Evolutionary conservation across 2,113 vertebrate species (phyloP).

Genomic region (Alces alces): DNA sequence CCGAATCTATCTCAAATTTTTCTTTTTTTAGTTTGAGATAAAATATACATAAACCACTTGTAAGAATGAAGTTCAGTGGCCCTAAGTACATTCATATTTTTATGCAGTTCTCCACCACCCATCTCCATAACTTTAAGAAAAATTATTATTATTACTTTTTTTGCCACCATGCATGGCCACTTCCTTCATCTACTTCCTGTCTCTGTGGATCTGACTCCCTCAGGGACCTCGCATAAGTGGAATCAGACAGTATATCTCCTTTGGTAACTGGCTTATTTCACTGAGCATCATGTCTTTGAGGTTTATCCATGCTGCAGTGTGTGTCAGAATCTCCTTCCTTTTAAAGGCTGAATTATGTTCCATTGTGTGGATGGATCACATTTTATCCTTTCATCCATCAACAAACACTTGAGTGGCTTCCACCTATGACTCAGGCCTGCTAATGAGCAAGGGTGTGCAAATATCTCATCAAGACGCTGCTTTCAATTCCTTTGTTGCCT

Average conservation of each 20-base stretch:
- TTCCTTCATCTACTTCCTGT: neutral
- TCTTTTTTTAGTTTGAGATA: neutral
- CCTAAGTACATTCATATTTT: neutral
- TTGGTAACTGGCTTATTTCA: neutral
- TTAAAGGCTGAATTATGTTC: neutral
- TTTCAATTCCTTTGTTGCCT: neutral
- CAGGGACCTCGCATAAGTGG: neutral
- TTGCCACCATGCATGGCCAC: neutral
- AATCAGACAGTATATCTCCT: neutral
- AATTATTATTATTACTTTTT: neutral
- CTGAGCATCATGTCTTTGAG: neutral
- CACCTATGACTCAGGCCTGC: neutral
- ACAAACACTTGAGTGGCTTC: too few species aligned
- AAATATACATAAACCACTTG: neutral
- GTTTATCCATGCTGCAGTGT: neutral
- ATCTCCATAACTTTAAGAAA: neutral
- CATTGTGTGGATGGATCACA: neutral
- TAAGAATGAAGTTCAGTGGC: neutral
- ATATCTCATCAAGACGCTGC: neutral
- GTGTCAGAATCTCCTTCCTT: neutral
- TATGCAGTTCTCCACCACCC: neutral
- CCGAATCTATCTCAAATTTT: neutral
- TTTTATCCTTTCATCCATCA: neutral
- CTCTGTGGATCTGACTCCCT: neutral
- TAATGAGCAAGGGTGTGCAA: neutral